These are phyloP conservation scores for Pristionchus mayeri DNA, from an alignment of 2,888 invertebrate genomes.

Conservation along the genomic window DNA sequence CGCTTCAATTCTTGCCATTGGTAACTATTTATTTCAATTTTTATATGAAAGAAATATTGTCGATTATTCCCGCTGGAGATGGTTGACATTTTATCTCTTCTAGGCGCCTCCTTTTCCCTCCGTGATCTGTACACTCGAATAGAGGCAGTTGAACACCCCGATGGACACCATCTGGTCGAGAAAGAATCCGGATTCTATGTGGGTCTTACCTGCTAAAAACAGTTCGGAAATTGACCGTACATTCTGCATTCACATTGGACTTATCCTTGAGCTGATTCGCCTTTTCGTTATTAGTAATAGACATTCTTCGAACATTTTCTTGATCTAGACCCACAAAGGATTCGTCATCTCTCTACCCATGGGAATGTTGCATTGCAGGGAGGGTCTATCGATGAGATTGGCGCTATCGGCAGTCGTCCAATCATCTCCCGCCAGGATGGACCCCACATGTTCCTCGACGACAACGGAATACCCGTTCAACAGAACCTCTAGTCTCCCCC, in stretches of 20 bases:
- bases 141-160: not conserved
- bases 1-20: conserved; percentile 12
- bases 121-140: conserved; percentile 35
- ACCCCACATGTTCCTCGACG: conserved; percentile 47
- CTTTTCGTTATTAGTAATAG: no score
- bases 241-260: no score
- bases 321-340: not conserved
- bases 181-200: conserved; percentile 46
- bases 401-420: not conserved
- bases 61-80: not conserved
- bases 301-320: not conserved
- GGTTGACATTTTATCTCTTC: not conserved
- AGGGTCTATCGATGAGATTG: conserved; percentile 34
- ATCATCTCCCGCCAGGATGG: conserved; percentile 43
- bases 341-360: not conserved
- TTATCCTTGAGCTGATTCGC: no score
- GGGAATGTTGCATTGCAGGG: no score
- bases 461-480: conserved; percentile 34
- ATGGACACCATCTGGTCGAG: conserved; percentile 36
- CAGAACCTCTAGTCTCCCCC: conserved; percentile 13
- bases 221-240: no score
- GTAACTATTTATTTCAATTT: not conserved
- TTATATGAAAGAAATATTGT: not conserved
- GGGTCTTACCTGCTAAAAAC: not conserved
- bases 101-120: conserved; percentile 38